phyloP scores from a whole-genome alignment of 2,113 vertebrate genomes.

The Sminthopsis crassicaudata region DNA sequence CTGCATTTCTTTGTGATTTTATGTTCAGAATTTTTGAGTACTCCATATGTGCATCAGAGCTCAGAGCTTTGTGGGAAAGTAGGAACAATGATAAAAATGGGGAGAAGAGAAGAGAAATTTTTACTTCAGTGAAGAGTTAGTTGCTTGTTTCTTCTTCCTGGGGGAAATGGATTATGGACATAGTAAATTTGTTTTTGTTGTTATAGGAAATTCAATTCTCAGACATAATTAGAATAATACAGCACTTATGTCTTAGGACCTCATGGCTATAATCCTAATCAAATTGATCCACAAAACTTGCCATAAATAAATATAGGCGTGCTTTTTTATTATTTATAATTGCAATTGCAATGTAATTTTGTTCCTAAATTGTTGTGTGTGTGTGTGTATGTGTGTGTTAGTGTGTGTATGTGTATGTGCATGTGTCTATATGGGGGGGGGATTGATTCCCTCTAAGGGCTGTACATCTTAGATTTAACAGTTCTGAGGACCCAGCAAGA shows the following conservation, averaged over 20 bases:
- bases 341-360: background rate
- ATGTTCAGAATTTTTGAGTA: background rate
- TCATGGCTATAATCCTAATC: slow-evolving; percentile 33
- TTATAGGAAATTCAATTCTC: slow-evolving; percentile 62
- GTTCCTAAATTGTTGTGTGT: slow-evolving; percentile 62
- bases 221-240: slow-evolving; percentile 47
- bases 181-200: slow-evolving; percentile 43
- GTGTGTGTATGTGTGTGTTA: slow-evolving; percentile 30
- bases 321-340: slow-evolving; percentile 56
- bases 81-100: background rate
- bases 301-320: slow-evolving; percentile 30
- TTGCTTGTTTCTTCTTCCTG: background rate
- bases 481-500: background rate
- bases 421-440: slow-evolving; percentile 64
- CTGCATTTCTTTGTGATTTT: background rate
- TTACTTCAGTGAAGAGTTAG: background rate
- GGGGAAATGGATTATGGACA: background rate
- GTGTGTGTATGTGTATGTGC: background rate
- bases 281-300: slow-evolving; percentile 42
- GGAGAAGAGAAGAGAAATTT: background rate
- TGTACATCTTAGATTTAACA: background rate
- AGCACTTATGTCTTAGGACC: slow-evolving; percentile 25
- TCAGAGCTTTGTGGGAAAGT: background rate
- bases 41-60: background rate
- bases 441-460: slow-evolving; percentile 43